Percentiles rank a stretch among this genome's conserved stretches.
phyloP scores from a whole-genome alignment of 2,113 vertebrate species.

The Garra rufa region DNA sequence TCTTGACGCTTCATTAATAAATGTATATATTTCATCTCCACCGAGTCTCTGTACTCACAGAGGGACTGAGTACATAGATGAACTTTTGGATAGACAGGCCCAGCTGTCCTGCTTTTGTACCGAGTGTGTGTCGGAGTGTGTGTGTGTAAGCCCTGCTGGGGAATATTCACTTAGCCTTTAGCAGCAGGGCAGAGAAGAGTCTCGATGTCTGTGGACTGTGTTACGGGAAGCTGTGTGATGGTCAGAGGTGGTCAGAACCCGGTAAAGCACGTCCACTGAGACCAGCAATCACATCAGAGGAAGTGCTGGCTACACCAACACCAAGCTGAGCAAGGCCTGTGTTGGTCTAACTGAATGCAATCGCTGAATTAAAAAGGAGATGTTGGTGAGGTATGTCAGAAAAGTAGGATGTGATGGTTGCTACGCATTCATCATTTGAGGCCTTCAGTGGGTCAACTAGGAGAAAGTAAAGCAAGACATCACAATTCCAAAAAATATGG shows the following conservation, averaged over 20 bases:
- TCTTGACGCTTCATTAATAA: constrained; percentile 7
- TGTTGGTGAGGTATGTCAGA: neutral
- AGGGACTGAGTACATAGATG: constrained; percentile 12
- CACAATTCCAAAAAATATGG: constrained; percentile 57
- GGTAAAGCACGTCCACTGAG: constrained; percentile 40
- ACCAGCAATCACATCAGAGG: constrained; percentile 39
- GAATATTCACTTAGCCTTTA: constrained; percentile 32
- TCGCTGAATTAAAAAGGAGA: neutral
- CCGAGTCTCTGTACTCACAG: constrained; percentile 14
- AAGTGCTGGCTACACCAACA: constrained; percentile 46
- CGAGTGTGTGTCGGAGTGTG: constrained; percentile 1
- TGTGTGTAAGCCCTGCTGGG: constrained; percentile 12
- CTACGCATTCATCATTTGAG: neutral
- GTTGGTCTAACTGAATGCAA: constrained; percentile 26
- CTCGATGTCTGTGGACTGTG: constrained; percentile 28
- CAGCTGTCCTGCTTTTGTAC: constrained; percentile 9
- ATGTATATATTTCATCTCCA: constrained; percentile 7
- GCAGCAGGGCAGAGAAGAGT: constrained; percentile 20
- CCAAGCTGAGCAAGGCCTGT: constrained; percentile 46
- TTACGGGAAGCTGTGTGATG: constrained; percentile 42
- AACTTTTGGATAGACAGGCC: constrained; percentile 26
- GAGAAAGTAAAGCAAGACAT: constrained; percentile 63
- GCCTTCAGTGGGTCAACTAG: constrained; percentile 31
- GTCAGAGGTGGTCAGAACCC: constrained; percentile 40
- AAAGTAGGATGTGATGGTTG: constrained; percentile 26